Percentiles rank a stretch among this genome's conserved stretches.
These are phyloP conservation scores for Tupaia chinensis DNA, from an alignment of 2,113 vertebrate species.

Conservation along the genomic window DNA sequence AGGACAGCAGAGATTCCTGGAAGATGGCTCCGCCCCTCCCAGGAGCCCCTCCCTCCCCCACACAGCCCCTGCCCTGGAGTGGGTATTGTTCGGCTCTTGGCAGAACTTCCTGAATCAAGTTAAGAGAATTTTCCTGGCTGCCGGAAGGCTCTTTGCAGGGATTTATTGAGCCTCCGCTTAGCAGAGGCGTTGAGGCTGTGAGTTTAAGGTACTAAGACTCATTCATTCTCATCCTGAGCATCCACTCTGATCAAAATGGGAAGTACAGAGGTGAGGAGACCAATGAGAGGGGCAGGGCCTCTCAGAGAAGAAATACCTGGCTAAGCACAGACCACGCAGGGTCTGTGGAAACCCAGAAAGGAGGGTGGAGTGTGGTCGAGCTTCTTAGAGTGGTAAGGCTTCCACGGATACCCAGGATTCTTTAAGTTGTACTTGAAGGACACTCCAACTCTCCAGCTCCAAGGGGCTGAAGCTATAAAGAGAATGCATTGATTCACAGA, in stretches of 20 bases:
- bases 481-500: not conserved
- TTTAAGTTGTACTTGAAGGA: not conserved
- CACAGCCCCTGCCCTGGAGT: not conserved
- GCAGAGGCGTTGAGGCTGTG: not conserved
- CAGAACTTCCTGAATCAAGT: slow-evolving; percentile 13
- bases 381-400: not conserved
- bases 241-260: not conserved
- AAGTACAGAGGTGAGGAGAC: not conserved
- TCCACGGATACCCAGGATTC: not conserved
- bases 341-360: not conserved
- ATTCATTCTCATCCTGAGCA: not conserved
- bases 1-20: slow-evolving; percentile 53
- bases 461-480: not conserved
- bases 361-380: not conserved
- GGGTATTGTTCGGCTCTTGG: not conserved
- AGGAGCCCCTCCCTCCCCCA: not conserved
- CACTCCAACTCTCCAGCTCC: not conserved
- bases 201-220: not conserved
- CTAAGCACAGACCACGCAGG: not conserved
- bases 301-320: not conserved
- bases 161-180: not conserved
- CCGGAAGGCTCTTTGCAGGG: not conserved
- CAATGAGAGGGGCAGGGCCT: not conserved
- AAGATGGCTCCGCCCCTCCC: not conserved
- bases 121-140: not conserved